Conservation (phyloP, 2,113 vertebrate genomes). For the Oryzias curvinotus region DNA sequence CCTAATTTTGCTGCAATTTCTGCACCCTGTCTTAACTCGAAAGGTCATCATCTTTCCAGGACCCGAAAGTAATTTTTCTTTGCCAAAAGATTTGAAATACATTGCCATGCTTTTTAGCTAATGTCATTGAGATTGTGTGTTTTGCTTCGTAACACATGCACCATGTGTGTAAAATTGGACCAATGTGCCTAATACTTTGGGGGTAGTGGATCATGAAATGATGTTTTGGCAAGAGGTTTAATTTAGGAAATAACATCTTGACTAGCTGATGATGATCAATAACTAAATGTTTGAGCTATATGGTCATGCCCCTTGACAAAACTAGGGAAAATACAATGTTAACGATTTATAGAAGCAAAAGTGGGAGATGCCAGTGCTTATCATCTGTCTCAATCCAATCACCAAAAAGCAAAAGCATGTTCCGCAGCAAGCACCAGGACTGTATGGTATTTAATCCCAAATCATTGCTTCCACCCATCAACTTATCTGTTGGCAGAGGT, state of each 20-base stretch:
- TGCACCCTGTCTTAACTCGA: not conserved
- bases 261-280: slow-evolving; percentile 8
- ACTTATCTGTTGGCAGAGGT: slow-evolving; percentile 1
- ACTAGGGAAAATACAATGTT: slow-evolving; percentile 9
- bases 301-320: slow-evolving; percentile 9
- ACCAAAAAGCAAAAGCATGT: slow-evolving; percentile 42
- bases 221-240: slow-evolving; percentile 24
- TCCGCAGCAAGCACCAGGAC: slow-evolving; percentile 38
- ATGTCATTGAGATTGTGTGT: slow-evolving; percentile 3
- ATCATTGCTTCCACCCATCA: slow-evolving; percentile 21
- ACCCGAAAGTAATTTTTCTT: slow-evolving; percentile 8
- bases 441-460: slow-evolving; percentile 37
- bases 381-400: slow-evolving; percentile 25
- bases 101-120: slow-evolving; percentile 4
- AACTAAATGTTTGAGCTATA: slow-evolving; percentile 13
- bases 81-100: slow-evolving; percentile 2
- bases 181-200: slow-evolving; percentile 5
- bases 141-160: slow-evolving; percentile 5
- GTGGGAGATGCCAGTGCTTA: slow-evolving; percentile 29
- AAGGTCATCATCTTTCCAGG: slow-evolving; percentile 4
- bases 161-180: slow-evolving; percentile 6
- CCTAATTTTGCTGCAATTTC: slow-evolving; percentile 1
- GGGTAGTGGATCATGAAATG: slow-evolving; percentile 26
- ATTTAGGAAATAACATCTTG: slow-evolving; percentile 25
- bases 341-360: slow-evolving; percentile 7